Evolutionary conservation across 2,113 vertebrate genomes (phyloP).

Genomic region (Euleptes europaea): DNA sequence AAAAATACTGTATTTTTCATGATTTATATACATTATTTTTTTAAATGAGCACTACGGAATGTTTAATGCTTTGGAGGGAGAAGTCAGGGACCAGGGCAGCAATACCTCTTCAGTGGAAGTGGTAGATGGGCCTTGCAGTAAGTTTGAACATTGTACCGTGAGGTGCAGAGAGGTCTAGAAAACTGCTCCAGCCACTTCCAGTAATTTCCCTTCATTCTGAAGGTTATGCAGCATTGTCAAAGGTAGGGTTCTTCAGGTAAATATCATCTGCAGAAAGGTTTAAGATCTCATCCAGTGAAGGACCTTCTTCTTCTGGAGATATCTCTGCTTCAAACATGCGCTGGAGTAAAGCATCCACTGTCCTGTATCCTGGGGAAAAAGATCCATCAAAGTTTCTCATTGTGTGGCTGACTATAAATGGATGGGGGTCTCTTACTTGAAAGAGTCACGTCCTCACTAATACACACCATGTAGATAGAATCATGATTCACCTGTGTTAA

Average conservation of each 20-base stretch:
- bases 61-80: not conserved
- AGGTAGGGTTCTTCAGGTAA: slow-evolving; percentile 70
- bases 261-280: slow-evolving; percentile 56
- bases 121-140: not conserved
- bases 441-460: too few species aligned
- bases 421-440: too few species aligned
- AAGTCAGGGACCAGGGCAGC: not conserved
- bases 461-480: too few species aligned
- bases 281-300: slow-evolving; percentile 75
- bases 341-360: slow-evolving; percentile 88
- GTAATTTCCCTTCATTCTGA: not conserved
- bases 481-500: too few species aligned
- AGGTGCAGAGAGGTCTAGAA: rapidly evolving
- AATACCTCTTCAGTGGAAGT: not conserved
- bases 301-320: slow-evolving; percentile 78
- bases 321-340: slow-evolving; percentile 93
- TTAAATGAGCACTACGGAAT: not conserved
- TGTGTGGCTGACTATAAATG: too few species aligned
- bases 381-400: not conserved
- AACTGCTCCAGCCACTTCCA: rapidly evolving
- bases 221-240: slow-evolving; percentile 27
- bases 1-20: slow-evolving; percentile 1
- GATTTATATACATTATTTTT: not conserved
- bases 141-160: not conserved
- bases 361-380: slow-evolving; percentile 82